These are phyloP conservation scores for Aphodius sticticus DNA, from an alignment of 2,888 invertebrate genomes.

Conservation along the genomic window DNA sequence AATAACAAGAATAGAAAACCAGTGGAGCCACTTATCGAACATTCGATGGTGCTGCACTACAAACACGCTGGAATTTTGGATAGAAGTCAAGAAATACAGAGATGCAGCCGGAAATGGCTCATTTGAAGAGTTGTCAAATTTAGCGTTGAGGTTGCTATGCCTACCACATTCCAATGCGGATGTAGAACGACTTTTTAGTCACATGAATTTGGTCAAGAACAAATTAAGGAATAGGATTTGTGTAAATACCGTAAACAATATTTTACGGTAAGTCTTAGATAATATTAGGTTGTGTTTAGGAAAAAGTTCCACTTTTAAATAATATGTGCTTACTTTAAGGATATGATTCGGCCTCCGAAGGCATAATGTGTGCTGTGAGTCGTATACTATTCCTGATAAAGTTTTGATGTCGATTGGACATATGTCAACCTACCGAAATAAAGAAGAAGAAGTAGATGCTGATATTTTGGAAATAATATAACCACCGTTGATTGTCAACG, in stretches of 20 bases:
- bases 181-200: not conserved
- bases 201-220: conserved; percentile 4
- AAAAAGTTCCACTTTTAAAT: not conserved
- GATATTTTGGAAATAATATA: not conserved
- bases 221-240: not conserved
- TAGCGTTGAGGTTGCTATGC: not conserved
- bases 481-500: not conserved
- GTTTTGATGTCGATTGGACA: conserved; percentile 4
- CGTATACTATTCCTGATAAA: not conserved
- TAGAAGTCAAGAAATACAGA: not conserved
- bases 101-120: conserved; percentile 4
- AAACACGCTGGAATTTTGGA: conserved; percentile 4
- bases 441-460: not conserved
- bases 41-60: not conserved
- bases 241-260: not conserved
- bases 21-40: not conserved
- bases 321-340: not conserved
- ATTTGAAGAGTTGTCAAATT: not conserved
- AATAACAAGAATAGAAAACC: not conserved
- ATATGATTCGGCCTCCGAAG: not conserved
- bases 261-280: not conserved
- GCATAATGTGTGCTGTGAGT: conserved; percentile 4
- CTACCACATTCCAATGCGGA: not conserved
- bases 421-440: not conserved
- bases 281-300: not conserved